phyloP scores from a whole-genome alignment of 2,888 invertebrate genomes.

The Eupsilia transversa region DNA sequence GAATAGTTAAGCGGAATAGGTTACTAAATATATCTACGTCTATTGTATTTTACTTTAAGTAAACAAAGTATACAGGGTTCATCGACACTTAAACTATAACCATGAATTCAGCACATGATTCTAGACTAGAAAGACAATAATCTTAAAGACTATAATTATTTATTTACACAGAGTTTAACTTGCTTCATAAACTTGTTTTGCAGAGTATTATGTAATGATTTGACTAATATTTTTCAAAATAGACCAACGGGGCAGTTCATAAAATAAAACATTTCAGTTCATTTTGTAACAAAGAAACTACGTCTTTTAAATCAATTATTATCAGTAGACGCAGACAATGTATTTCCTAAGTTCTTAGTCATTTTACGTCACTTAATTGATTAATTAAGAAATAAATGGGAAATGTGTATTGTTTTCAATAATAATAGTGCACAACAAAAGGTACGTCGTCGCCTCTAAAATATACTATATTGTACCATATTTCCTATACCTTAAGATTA shows the following conservation, averaged over 20 bases:
- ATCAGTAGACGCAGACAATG: not conserved
- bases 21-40: no score
- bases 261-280: not conserved
- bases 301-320: not conserved
- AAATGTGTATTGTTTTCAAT: conserved; percentile 11
- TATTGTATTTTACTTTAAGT: no score
- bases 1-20: no score
- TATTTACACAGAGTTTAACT: not conserved
- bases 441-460: no score
- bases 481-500: no score
- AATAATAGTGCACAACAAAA: not conserved
- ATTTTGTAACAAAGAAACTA: conserved; percentile 3
- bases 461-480: no score
- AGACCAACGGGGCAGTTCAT: not conserved
- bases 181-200: not conserved
- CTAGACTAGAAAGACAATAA: no score
- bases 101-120: no score
- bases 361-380: not conserved
- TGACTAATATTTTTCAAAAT: conserved; percentile 26
- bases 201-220: not conserved
- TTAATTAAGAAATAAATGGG: conserved; percentile 20
- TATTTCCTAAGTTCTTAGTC: not conserved
- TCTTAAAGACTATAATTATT: not conserved
- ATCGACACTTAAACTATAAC: no score
- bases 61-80: no score